phyloP scores from a whole-genome alignment of 2,797 vertebrate genomes.

The Lepilemur ruficaudatus region DNA sequence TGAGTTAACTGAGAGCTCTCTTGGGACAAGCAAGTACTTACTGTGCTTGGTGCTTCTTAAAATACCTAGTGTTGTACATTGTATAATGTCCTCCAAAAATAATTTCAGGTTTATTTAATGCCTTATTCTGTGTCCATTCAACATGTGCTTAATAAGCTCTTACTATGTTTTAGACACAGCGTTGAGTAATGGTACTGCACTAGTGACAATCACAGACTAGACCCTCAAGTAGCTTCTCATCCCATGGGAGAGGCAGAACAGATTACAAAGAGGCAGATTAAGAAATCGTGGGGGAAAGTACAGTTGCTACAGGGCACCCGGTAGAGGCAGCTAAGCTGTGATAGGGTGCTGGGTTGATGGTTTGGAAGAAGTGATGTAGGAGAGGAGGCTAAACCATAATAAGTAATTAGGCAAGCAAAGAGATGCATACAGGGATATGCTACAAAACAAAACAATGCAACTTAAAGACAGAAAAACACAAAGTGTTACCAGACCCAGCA shows the following conservation, averaged over 20 bases:
- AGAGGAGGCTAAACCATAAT: background rate
- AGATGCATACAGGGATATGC: background rate
- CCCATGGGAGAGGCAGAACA: background rate
- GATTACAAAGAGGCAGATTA: background rate
- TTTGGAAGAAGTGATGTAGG: background rate
- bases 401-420: background rate
- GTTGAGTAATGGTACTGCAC: background rate
- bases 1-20: background rate
- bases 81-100: background rate
- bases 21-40: background rate
- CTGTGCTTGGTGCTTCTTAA: background rate
- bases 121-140: background rate
- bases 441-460: background rate
- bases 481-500: background rate
- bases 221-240: background rate
- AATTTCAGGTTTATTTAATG: background rate
- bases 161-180: background rate
- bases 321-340: background rate
- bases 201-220: background rate
- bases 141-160: background rate
- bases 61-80: background rate
- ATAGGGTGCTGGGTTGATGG: background rate
- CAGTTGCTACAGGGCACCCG: too few relatives aligned
- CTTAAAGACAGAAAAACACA: background rate
- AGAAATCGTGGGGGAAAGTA: background rate